Evolutionary conservation across 2,797 vertebrate genomes (phyloP), one percentile per base, ranked within the genome.

Genomic region (Gallinago nigripennis): DNA sequence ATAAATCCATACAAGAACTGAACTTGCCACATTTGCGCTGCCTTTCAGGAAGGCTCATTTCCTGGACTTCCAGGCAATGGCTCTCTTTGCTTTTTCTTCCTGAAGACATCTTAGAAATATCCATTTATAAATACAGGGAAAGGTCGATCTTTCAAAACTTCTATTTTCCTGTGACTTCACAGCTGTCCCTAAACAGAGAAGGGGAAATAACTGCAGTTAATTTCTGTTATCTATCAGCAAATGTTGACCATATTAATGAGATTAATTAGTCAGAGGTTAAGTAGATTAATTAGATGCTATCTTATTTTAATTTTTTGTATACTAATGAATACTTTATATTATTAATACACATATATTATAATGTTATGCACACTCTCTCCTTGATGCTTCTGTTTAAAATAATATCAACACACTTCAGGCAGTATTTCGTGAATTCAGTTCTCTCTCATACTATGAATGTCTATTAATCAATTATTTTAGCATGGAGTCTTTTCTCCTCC

Each of bases 211-310:
- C 41, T 71, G 57, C 30, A 11, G 24, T 48, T 72, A 54, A 68
- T 83, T 81, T 85, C 13, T 43, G 8, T 73, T 89, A 54, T 82
- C 81, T 85, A 3, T 65, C 35, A 50, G 72, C 68, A 89, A 81
- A 63, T 83, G 21, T 68, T 89, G 60, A 64, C 35, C 68, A 18
- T 39, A 82, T 70, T 76, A 86, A 79, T 66, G 48, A 87, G 43
- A 69, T 71, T 88, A 88, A 86, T 92, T 79, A 94, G 75, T 54
- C 8, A 63, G 72, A 64, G 9, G 45, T 45, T 95, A 87, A 93
- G 70, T 9, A 66, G 57, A 89, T 82, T 70, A 94, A 90, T 86
- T 85, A 87, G 84, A 57, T 91, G 53, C 5, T 71, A 73, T 78
- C 45, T 92, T 60, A 48, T 51, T 86, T 76, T 60, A n/a, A 46